Evolutionary conservation across 2,797 vertebrate genomes (phyloP).

Genomic region (Sebastolobus altivelis): DNA sequence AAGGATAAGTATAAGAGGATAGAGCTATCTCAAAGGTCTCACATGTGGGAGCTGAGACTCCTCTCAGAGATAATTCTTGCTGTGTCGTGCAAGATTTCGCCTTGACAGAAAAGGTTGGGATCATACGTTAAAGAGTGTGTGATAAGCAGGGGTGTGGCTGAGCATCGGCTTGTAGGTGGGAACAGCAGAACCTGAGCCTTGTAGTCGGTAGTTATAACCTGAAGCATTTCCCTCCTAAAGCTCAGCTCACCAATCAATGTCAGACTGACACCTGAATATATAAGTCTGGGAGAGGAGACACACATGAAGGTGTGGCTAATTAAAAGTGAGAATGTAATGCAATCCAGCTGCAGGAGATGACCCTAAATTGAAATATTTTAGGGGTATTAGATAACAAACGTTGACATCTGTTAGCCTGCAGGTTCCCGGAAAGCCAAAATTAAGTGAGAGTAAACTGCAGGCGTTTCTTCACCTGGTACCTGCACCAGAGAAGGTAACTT

Average conservation of each 20-base stretch:
- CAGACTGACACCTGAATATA: conserved; percentile 17
- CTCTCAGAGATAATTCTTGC: conserved; percentile 72
- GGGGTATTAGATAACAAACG: conserved; percentile 22
- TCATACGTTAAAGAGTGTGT: conserved; percentile 36
- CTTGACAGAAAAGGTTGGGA: conserved; percentile 57
- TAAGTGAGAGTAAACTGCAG: neutral
- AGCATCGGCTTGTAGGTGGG: conserved; percentile 20
- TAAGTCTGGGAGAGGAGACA: neutral
- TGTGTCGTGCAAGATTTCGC: conserved; percentile 60
- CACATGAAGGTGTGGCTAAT: conserved; percentile 7
- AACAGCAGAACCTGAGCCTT: conserved; percentile 43
- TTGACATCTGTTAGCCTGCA: conserved; percentile 42
- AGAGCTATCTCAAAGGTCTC: conserved; percentile 76
- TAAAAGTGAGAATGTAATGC: conserved; percentile 29
- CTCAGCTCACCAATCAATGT: conserved; percentile 46
- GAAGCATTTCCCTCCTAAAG: conserved; percentile 32
- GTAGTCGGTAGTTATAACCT: conserved; percentile 16
- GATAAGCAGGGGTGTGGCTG: conserved; percentile 51
- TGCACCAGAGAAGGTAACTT: neutral
- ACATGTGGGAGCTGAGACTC: conserved; percentile 69
- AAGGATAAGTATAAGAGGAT: conserved; percentile 78
- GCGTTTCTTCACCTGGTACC: neutral
- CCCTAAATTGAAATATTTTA: conserved; percentile 25
- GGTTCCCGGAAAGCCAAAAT: neutral
- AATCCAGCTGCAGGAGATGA: conserved; percentile 12